Evolutionary conservation across 2,888 invertebrate genomes (phyloP).

Genomic region (Hipparchia sbordonii): DNA sequence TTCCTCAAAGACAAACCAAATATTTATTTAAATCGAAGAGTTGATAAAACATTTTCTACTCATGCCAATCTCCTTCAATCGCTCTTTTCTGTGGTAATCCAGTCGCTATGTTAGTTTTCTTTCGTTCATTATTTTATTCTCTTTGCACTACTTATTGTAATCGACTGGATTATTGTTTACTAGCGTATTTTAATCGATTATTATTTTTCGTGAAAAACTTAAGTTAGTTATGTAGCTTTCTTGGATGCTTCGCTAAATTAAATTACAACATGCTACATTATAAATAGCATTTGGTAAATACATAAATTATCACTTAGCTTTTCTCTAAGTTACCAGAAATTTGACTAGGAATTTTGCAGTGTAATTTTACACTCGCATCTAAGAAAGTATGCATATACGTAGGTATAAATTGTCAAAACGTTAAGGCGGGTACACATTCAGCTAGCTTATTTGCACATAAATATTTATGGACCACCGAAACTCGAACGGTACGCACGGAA

Average conservation of each 20-base stretch:
- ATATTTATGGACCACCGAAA: conserved; percentile 55
- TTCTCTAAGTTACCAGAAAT: too few relatives aligned
- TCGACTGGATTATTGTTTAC: too few relatives aligned
- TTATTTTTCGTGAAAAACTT: too few relatives aligned
- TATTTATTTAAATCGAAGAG: background rate
- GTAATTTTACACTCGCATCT: conserved; percentile 18
- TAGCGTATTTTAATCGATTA: too few relatives aligned
- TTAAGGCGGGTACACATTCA: conserved; percentile 24
- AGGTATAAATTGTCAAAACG: conserved; percentile 28
- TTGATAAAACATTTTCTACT: background rate
- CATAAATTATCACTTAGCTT: too few relatives aligned
- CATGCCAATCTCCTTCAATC: too few relatives aligned
- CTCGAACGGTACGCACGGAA: conserved; percentile 49
- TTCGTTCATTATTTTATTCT: background rate
- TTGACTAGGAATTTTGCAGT: background rate
- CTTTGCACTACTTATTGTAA: too few relatives aligned
- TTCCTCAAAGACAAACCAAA: background rate
- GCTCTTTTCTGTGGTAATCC: too few relatives aligned
- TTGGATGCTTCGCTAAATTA: too few relatives aligned
- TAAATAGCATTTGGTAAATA: too few relatives aligned
- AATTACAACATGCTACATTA: too few relatives aligned
- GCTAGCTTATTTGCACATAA: conserved; percentile 46
- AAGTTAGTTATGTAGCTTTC: too few relatives aligned
- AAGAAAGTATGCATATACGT: conserved; percentile 5
- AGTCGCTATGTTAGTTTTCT: background rate